phyloP scores from a whole-genome alignment of 2,888 invertebrate genomes.

The Tenthredo scrophulariae region DNA sequence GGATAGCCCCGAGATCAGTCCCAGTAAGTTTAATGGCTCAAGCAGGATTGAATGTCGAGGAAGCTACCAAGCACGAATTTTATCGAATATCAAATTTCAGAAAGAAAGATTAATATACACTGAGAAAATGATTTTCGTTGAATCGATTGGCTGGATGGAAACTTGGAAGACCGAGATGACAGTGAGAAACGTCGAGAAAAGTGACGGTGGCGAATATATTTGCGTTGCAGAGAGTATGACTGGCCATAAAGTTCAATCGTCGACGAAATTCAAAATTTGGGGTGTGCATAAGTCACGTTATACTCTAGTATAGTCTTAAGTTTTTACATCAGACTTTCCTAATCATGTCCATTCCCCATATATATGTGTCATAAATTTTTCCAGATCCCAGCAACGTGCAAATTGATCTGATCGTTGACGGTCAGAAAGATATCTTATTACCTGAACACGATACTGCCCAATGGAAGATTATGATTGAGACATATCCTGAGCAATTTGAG shows the following conservation, averaged over 20 bases:
- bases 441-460: conserved; percentile 69
- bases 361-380: neutral
- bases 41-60: neutral
- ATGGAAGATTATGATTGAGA: conserved; percentile 80
- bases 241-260: neutral
- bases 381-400: conserved; percentile 65
- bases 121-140: conserved; percentile 13
- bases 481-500: conserved; percentile 80
- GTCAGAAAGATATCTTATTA: conserved; percentile 59
- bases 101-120: conserved; percentile 59
- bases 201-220: conserved; percentile 68
- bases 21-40: conserved; percentile 4
- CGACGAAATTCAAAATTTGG: conserved; percentile 62
- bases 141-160: conserved; percentile 3
- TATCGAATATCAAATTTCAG: conserved; percentile 57
- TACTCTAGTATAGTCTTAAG: conserved; percentile 19
- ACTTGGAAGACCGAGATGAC: conserved; percentile 55
- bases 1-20: conserved; percentile 62
- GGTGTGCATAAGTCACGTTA: conserved; percentile 59
- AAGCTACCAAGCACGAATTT: neutral
- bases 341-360: neutral
- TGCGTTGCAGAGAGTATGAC: conserved; percentile 61
- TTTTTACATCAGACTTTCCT: neutral
- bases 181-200: conserved; percentile 64
- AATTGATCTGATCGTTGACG: conserved; percentile 64